These are phyloP conservation scores for Antitype chi DNA, from an alignment of 2,888 invertebrate genomes.

Conservation along the genomic window DNA sequence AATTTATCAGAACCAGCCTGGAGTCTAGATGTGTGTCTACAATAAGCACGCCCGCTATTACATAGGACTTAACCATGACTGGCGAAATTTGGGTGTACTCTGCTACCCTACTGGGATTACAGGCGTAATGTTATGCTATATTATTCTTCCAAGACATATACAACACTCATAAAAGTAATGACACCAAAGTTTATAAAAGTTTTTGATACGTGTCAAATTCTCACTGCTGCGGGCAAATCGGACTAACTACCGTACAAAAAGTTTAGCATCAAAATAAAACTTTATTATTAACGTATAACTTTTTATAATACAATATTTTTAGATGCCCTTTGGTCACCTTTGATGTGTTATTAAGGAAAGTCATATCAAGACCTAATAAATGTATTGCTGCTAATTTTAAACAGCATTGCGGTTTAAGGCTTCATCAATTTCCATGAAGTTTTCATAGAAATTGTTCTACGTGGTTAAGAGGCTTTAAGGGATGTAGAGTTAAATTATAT, in stretches of 20 bases:
- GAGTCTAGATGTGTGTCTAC: no score
- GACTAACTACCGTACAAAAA: constrained; percentile 23
- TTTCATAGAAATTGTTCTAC: no score
- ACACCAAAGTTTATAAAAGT: constrained; percentile 9
- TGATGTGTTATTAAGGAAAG: constrained; percentile 7
- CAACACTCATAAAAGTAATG: constrained; percentile 8
- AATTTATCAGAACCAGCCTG: no score
- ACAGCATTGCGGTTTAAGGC: background rate
- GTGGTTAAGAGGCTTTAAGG: background rate
- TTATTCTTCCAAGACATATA: background rate
- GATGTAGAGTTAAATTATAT: background rate
- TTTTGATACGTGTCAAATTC: constrained; percentile 10
- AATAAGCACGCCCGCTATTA: no score
- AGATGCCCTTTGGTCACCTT: constrained; percentile 27
- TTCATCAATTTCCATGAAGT: no score
- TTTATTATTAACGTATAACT: background rate
- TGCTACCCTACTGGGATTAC: no score
- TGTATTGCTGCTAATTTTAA: background rate
- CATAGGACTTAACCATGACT: no score
- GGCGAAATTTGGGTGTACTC: no score
- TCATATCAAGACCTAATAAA: background rate
- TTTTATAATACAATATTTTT: constrained; percentile 9
- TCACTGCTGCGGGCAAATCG: constrained; percentile 18
- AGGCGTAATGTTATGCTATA: no score
- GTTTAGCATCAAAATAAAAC: background rate